Evolutionary conservation across 2,113 vertebrate genomes (phyloP), one percentile per base, ranked within the genome.

Genomic region (Talpa occidentalis): DNA sequence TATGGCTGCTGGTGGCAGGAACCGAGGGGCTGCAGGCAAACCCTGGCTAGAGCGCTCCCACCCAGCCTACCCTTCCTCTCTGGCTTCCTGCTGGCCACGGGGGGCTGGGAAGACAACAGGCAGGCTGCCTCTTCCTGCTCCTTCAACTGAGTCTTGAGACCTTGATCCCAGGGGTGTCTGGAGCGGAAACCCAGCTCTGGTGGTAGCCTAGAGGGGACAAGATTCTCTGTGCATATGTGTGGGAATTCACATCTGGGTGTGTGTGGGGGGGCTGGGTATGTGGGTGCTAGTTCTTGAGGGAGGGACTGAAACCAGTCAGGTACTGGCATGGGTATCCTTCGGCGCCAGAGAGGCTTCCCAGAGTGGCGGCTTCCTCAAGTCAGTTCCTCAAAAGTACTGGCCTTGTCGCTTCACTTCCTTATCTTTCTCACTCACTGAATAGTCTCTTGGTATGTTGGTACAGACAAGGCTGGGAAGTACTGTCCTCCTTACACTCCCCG

Each of bases 81-180:
- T 28, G 21, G 90, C 79, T 93, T 95, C 95, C 93, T 94, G 79
- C 56, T 79, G 66, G 60, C 28, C 4, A 4, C 17, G 35, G 10
- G 11, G 59, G 19, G 44, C 32, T 4, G 30, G 44, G 47, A 37
- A 85, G 80, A 40, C 1, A 28, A 90, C 70, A 70, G 49, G 17
- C 16, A 54, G 24, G 54, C 56, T 35, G 17, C 62, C 67, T 93
- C 93, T 90, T 95, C 93, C 72, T 94, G 87, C 60, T 93, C 35
- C 60, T 90, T 24, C 37, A 83, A 84, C 73, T 66, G 42, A 67
- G 47, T 84, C 40, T 10, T 42, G 52, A 95, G 59, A 91, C 76
- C 70, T 66, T 72, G 64, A 83, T 67, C 81, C 54, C 30, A 54
- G 22, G 21, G 62, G 64, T 21, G 26, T 86, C 24, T 69, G 24